Percentiles rank a stretch among this genome's conserved stretches.
These are phyloP conservation scores for Apeira syringaria DNA, from an alignment of 2,888 invertebrate genomes.

Conservation along the genomic window DNA sequence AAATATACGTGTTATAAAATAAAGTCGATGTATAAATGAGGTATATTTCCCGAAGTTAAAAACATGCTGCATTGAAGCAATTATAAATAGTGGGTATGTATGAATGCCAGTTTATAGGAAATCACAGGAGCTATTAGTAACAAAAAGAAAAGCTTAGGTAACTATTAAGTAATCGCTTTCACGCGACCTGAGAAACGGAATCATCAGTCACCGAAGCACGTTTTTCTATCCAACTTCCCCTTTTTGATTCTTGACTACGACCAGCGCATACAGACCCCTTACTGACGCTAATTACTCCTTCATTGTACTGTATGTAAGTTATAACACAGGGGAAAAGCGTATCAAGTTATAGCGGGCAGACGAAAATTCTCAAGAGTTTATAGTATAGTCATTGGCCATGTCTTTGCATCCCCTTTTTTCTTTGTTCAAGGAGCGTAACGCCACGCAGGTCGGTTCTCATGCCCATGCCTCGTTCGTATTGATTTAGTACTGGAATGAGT, in stretches of 20 bases:
- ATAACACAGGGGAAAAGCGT: slow-evolving; percentile 37
- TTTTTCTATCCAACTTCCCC: slow-evolving; percentile 54
- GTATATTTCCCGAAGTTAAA: no score
- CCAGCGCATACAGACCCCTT: slow-evolving; percentile 43
- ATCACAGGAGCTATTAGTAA: not conserved
- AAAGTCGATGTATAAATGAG: no score
- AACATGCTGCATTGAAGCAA: no score
- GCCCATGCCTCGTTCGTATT: slow-evolving; percentile 47
- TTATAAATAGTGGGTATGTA: no score
- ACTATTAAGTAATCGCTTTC: slow-evolving; percentile 47
- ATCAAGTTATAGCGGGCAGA: slow-evolving; percentile 51
- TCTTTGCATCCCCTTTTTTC: slow-evolving; percentile 69
- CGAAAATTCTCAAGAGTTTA: slow-evolving; percentile 60
- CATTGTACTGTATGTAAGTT: slow-evolving; percentile 27
- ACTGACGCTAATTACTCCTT: slow-evolving; percentile 34
- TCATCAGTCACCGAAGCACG: slow-evolving; percentile 47
- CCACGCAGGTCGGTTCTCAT: slow-evolving; percentile 74
- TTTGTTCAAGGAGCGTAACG: slow-evolving; percentile 74
- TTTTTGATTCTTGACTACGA: slow-evolving; percentile 44
- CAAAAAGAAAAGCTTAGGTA: no score
- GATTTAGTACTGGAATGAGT: slow-evolving; percentile 57
- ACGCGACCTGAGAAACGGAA: slow-evolving; percentile 58
- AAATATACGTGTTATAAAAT: no score
- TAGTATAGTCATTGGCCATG: slow-evolving; percentile 59
- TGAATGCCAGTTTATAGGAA: no score